phyloP scores from a whole-genome alignment of 2,797 vertebrate species.

The Enteromius trimaculatus region DNA sequence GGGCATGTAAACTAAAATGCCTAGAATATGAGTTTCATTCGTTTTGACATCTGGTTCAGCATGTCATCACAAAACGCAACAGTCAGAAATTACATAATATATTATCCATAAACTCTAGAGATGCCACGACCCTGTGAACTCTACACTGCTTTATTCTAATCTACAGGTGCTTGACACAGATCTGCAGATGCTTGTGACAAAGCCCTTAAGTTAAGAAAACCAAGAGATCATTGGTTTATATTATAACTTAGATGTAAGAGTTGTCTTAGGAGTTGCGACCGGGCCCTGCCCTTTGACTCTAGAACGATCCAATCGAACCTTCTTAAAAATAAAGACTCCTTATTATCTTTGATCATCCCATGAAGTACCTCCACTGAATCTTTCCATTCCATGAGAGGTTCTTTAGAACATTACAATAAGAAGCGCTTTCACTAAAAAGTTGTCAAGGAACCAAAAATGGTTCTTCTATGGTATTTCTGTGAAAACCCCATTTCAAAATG shows the following conservation, averaged over 20 bases:
- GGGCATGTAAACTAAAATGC: not conserved
- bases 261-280: not conserved
- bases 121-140: not conserved
- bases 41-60: not conserved
- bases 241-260: not conserved
- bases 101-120: not conserved
- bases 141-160: not conserved
- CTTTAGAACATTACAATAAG: not conserved
- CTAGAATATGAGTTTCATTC: not conserved
- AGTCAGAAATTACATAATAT: not conserved
- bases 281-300: not conserved
- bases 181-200: not conserved
- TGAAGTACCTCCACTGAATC: not conserved
- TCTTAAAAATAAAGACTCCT: not conserved
- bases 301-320: not conserved
- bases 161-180: not conserved
- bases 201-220: not conserved
- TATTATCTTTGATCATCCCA: not conserved
- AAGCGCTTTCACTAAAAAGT: not conserved
- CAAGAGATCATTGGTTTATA: not conserved
- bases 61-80: not conserved
- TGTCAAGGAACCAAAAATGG: not conserved
- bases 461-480: not conserved
- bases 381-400: not conserved
- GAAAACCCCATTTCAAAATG: not conserved